These are phyloP conservation scores for Xanthorhoe spadicearia DNA, from an alignment of 2,888 invertebrate species.

Conservation along the genomic window DNA sequence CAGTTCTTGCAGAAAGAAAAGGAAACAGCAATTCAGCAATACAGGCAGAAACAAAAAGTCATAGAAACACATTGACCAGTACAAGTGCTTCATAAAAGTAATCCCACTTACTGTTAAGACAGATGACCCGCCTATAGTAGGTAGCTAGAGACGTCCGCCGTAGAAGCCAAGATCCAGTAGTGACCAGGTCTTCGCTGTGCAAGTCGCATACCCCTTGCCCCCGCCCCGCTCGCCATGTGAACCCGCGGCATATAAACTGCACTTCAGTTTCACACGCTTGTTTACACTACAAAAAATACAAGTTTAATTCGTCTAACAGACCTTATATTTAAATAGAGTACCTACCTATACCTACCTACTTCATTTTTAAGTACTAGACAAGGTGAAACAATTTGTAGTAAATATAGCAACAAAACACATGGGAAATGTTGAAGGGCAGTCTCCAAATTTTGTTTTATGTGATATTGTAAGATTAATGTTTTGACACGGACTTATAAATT, in stretches of 20 bases:
- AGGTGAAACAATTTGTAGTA: not conserved
- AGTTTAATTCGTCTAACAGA: not conserved
- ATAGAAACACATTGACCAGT: no score
- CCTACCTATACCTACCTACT: no score
- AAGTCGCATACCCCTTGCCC: constrained; percentile 84
- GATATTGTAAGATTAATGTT: not conserved
- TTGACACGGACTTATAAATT: not conserved
- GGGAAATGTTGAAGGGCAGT: not conserved
- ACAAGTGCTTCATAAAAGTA: no score
- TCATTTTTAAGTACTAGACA: no score
- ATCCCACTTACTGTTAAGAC: constrained; percentile 90
- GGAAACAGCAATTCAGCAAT: no score
- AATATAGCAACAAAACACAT: not conserved
- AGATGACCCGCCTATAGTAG: constrained; percentile 92
- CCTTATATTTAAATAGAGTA: no score
- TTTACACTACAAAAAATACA: constrained; percentile 75
- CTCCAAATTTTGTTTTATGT: not conserved
- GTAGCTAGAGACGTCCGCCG: constrained; percentile 84
- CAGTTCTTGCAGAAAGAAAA: no score
- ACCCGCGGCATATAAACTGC: constrained; percentile 90
- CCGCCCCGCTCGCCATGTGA: constrained; percentile 77
- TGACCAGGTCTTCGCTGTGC: constrained; percentile 92
- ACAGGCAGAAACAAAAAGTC: no score
- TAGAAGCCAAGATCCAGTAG: constrained; percentile 90
- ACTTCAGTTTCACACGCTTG: constrained; percentile 86